Evolutionary conservation across 2,797 vertebrate species (phyloP), one percentile per base, ranked within the genome.

Genomic region (Eulemur mongoz): DNA sequence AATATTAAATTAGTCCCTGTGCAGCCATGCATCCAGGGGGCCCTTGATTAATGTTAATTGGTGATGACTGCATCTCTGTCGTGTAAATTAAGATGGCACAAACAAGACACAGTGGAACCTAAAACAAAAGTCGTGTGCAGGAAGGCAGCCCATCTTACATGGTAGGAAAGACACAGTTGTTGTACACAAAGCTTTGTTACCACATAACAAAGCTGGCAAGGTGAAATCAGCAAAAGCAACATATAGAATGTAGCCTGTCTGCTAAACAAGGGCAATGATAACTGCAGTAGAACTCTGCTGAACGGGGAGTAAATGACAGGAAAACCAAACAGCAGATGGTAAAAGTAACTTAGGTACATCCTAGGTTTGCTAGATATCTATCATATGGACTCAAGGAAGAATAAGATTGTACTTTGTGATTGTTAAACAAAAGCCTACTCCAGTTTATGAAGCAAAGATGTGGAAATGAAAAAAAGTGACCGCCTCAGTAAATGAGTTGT

Each of bases 1-100:
- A 97, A 97, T 98, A 96, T 82, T 93, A 95, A 94, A 96, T 95
- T 88, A 95, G 52, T 78, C 67, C 73, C 89, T 35, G 7, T 50
- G 72, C 22, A 65, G 50, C 67, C 91, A 23, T 35, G 81, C 61
- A 76, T 57, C 94, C 89, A 88, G 94, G 91, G 87, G 83, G 86
- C 65, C 82, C 81, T 92, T 93, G 93, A 88, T 89, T 95, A 93
- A 96, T 82, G 95, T 93, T 97, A 95, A 98, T 90, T 93, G 80
- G 80, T 40, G 61, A 88, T 84, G 96, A 90, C 83, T 96, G 94
- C 92, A 73, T 59, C 82, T 91, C 91, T 95, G 67, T 83, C 0
- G 12, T 95, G 96, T 92, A 91, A 95, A 97, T 96, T 95, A 85
- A 96, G 89, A 88, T 61, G 45, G 76, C 54, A 84, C 65, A 79